Evolutionary conservation across 2,113 vertebrate species (phyloP), one percentile per base, ranked within the genome.

Genomic region (Phrynocephalus versicolor): DNA sequence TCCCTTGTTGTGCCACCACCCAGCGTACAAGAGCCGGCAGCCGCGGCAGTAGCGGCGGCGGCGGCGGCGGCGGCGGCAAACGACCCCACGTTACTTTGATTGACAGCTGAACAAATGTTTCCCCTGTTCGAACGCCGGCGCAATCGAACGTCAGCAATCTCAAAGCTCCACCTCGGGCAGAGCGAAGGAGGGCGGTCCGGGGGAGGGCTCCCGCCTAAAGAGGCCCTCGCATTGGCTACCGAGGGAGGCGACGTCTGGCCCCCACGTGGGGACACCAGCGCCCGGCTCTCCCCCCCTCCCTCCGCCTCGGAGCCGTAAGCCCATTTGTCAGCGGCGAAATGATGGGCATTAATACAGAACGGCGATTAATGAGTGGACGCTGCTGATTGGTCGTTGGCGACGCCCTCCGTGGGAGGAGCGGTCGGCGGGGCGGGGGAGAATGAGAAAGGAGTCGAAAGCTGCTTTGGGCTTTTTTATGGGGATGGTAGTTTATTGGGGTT

Each of bases 1-100:
- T 87, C 90, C 65, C 92, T 91, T 83, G 87, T 91, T 93, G 91
- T 85, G 82, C 87, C 92, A 90, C 93, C 94, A 79, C 95, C 92
- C 91, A 70, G 87, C 91, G 82, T 87, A 90, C 89, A 87, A 88
- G 87, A 83, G 27, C 76, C 41, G 57, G 89, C 45, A 51, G 45
- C 45, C 5, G 45, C 45, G 10, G 45, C 6, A 33, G 78, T 71
- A 25, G 87, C 39, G 1, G 64, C 83, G 0, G 83, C 45, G 30
- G 87, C 55, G 1, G 67, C 83, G 0, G 85, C 87, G 65, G 80
- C 88, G 78, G 88, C 85, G 80, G 86, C 89, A 88, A 64, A 72
- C 90, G 88, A 81, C 62, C 96, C 97, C 97, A 98, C 98, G 98
- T 98, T 98, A 98, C 97, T 98, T 98, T 98, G 98, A 98, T 97